Evolutionary conservation across 2,888 invertebrate genomes (phyloP), one percentile per base, ranked within the genome.

Genomic region (Nemapogon koenigi): DNA sequence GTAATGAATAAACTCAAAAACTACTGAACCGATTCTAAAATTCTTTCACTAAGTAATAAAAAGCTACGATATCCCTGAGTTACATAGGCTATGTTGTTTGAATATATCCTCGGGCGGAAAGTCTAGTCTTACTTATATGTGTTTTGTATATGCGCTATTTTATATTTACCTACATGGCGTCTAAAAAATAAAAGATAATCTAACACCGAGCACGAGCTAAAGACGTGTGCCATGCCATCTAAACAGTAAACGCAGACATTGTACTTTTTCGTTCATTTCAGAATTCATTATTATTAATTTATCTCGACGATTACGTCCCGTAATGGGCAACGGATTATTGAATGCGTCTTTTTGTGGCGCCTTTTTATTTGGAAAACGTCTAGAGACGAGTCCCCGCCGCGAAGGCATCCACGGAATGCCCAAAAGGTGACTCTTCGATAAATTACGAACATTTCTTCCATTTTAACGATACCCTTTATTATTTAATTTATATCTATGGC

Each of bases 381-480:
- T 71, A 73, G 68, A 70, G 65, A 71, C 57, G 69, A 52, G 63
- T 52, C 70, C 76, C 78, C 76, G 76, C 59, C 62, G 76, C 53
- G 76, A 57, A 53, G 75, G 75, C 65, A 78, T 75, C 70, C 63
- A 61, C 62, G 75, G 76, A 72, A 78, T 78, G 72, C 69, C 62
- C 65, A 69, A 75, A 73, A 78, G 78, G 78, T 78, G 78, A 76
- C 75, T 76, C 66, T 65, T 62, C 75, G 71, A 78, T 78, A 78
- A 76, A 78, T 78, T 76, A 78, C 76, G 60, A 56, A 66, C 70
- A 75, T 78, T 75, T 78, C 72, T 71, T 73, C 66, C 67, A 70
- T 78, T 78, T 78, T 78, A 78, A 78, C 73, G 78, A 78, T 73
- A 66, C 71, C 63, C 67, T 73, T 75, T 76, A 78, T 76, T 75